Percentiles rank a stretch among this genome's conserved stretches.
Evolutionary conservation across 2,797 vertebrate species (phyloP).

Genomic region (Notoglanidium macrostoma): DNA sequence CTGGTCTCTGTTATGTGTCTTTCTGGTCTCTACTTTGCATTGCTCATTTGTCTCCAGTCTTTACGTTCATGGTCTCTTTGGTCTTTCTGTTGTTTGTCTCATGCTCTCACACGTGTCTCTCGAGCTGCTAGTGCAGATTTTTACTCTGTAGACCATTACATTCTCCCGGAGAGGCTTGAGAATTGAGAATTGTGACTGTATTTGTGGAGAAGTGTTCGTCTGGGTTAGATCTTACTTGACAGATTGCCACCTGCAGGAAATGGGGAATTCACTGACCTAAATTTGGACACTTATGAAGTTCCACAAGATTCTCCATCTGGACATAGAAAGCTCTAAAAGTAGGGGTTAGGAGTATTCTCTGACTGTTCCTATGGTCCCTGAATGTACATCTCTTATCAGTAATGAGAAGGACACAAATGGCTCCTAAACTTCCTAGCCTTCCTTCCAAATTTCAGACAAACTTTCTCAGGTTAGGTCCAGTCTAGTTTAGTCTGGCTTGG

Average conservation of each 20-base stretch:
- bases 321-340: neutral
- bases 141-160: neutral
- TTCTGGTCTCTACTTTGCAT: constrained; percentile 3
- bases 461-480: neutral
- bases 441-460: neutral
- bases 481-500: neutral
- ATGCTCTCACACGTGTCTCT: neutral
- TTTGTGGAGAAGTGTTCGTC: neutral
- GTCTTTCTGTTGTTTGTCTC: constrained; percentile 19
- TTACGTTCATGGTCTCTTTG: neutral
- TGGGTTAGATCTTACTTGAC: neutral
- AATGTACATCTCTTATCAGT: neutral
- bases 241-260: neutral
- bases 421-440: neutral
- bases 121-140: neutral
- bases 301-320: neutral
- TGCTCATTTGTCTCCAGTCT: constrained; percentile 7
- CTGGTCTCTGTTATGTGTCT: constrained; percentile 18
- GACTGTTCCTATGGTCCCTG: neutral
- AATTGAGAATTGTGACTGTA: neutral
- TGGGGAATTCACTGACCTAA: neutral
- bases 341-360: neutral
- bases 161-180: constrained; percentile 2
- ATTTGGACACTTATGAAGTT: neutral
- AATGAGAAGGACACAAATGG: neutral